phyloP scores from a whole-genome alignment of 2,113 vertebrate species.

The Ailurus styani region DNA sequence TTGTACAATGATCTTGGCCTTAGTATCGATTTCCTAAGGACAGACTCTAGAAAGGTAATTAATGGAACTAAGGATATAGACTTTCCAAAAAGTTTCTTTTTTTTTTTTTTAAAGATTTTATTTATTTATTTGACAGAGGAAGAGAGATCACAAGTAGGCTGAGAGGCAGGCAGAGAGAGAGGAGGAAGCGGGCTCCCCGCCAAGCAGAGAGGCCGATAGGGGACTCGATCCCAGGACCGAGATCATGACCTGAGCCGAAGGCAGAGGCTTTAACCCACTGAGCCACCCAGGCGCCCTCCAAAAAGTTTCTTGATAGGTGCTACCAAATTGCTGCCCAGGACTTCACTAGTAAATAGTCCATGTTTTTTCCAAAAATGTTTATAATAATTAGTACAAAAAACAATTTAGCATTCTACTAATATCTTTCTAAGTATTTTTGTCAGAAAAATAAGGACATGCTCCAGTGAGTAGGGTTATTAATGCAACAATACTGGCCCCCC shows the following conservation, averaged over 20 bases:
- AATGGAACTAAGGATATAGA: background rate
- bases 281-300: no score
- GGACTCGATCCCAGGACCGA: no score
- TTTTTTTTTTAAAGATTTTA: no score
- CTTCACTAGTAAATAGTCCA: background rate
- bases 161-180: no score
- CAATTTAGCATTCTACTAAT: background rate
- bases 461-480: background rate
- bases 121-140: no score
- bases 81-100: background rate
- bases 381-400: background rate
- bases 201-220: no score
- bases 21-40: slow-evolving; percentile 11
- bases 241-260: no score
- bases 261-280: no score
- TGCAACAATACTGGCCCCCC: background rate
- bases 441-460: background rate
- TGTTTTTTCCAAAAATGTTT: background rate
- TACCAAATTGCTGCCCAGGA: background rate
- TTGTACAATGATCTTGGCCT: background rate
- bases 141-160: no score
- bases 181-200: no score
- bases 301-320: background rate
- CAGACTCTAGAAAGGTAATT: background rate
- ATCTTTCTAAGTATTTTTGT: background rate